Evolutionary conservation across 2,113 vertebrate species (phyloP).

Genomic region (Prunella fulvescens): DNA sequence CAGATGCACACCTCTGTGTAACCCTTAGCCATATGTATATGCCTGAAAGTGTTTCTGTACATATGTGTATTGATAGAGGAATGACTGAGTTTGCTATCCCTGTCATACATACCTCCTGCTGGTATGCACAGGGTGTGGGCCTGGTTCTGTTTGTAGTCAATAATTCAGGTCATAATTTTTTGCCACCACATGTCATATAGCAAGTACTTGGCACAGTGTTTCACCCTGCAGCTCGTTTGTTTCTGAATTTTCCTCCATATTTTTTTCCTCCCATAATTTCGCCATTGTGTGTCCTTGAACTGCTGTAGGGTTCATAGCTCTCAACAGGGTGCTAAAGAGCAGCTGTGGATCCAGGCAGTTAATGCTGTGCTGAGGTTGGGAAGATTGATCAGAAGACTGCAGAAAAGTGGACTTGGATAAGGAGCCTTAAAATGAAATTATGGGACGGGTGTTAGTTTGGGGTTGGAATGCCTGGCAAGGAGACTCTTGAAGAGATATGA

Average conservation of each 20-base stretch:
- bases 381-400: background rate
- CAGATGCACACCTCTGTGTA: rapidly evolving
- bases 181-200: background rate
- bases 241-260: background rate
- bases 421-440: background rate
- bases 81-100: background rate
- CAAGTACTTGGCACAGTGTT: background rate
- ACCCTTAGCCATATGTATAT: rapidly evolving
- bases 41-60: background rate
- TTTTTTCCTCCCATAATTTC: background rate
- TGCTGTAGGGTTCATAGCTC: background rate
- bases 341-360: background rate
- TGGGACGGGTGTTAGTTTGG: background rate
- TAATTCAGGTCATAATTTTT: background rate
- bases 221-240: background rate
- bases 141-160: background rate
- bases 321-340: background rate
- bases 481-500: background rate
- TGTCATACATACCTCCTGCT: background rate
- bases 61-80: rapidly evolving
- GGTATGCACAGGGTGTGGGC: background rate
- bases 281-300: background rate
- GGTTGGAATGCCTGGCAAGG: background rate
- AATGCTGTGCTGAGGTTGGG: background rate
- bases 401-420: background rate